Evolutionary conservation across 2,797 vertebrate species (phyloP).

Genomic region (Aeoliscus strigatus): DNA sequence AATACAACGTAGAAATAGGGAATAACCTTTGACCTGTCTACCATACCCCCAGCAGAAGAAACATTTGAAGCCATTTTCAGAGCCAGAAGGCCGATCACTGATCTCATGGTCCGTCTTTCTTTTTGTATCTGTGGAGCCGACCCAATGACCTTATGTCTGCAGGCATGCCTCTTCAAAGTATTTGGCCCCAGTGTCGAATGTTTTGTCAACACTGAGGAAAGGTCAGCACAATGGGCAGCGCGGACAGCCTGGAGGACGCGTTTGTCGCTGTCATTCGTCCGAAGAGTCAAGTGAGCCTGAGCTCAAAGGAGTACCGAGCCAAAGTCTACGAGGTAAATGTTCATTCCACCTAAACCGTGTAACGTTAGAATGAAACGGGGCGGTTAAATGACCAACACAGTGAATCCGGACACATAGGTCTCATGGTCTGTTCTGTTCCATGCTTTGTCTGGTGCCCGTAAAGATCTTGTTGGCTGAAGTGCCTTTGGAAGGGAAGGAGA

Average conservation of each 20-base stretch:
- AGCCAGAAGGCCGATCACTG: too few species aligned
- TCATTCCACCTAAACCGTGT: too few species aligned
- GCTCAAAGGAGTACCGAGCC: conserved; percentile 93
- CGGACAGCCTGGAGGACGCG: conserved; percentile 84
- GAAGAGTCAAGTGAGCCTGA: conserved; percentile 92
- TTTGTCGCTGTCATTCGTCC: conserved; percentile 96
- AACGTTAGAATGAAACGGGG: too few species aligned
- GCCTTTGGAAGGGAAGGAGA: conserved; percentile 95
- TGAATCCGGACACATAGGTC: too few species aligned
- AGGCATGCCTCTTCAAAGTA: conserved; percentile 63
- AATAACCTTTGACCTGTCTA: too few species aligned
- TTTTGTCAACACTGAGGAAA: conserved; percentile 42
- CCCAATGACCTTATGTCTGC: conserved; percentile 11
- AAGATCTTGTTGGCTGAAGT: conserved; percentile 95
- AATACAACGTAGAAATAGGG: too few species aligned
- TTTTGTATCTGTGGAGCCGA: too few species aligned
- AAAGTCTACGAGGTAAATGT: conserved; percentile 92
- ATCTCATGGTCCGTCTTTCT: too few species aligned
- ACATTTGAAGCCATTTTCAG: too few species aligned
- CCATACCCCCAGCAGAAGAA: too few species aligned
- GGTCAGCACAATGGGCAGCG: conserved; percentile 84
- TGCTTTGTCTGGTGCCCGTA: conserved; percentile 6
- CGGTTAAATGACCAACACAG: too few species aligned
- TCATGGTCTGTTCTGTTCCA: not conserved
- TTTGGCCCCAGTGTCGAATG: conserved; percentile 46